Conservation (phyloP, 2,113 vertebrate species). For the Machaerirhynchus nigripectus region DNA sequence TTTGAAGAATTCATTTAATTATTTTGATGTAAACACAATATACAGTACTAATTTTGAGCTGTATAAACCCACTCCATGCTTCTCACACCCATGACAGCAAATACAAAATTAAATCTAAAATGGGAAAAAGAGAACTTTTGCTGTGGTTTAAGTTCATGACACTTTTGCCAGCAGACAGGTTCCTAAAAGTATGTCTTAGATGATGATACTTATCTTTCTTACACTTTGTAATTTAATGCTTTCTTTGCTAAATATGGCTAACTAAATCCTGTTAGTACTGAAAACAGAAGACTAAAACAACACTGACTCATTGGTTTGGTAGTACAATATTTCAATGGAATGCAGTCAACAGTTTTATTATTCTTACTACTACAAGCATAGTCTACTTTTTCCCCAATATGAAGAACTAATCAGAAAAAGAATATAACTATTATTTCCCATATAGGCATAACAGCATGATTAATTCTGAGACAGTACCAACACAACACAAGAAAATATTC, state of each 20-base stretch:
- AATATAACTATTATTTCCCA: neutral
- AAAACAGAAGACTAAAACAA: constrained; percentile 44
- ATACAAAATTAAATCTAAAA: neutral
- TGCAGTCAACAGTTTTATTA: neutral
- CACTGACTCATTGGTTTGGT: neutral
- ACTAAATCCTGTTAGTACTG: constrained; percentile 41
- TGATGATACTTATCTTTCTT: neutral
- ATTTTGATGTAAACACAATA: neutral
- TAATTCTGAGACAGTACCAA: constrained; percentile 20
- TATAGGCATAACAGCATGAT: neutral
- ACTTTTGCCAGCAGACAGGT: constrained; percentile 4
- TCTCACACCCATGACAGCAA: neutral
- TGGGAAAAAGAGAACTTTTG: neutral
- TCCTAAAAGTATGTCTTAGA: constrained; percentile 21
- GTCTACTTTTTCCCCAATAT: neutral
- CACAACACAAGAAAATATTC: neutral
- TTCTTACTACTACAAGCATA: neutral
- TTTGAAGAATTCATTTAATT: neutral
- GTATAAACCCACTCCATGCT: neutral
- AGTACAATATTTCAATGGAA: neutral
- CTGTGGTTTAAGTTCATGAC: neutral
- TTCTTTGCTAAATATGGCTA: constrained; percentile 51
- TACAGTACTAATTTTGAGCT: neutral
- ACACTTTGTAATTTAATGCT: constrained; percentile 52
- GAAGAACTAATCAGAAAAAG: neutral